Percentiles rank a stretch among this genome's conserved stretches.
phyloP scores from a whole-genome alignment of 2,113 vertebrate genomes.

The Perccottus glenii region DNA sequence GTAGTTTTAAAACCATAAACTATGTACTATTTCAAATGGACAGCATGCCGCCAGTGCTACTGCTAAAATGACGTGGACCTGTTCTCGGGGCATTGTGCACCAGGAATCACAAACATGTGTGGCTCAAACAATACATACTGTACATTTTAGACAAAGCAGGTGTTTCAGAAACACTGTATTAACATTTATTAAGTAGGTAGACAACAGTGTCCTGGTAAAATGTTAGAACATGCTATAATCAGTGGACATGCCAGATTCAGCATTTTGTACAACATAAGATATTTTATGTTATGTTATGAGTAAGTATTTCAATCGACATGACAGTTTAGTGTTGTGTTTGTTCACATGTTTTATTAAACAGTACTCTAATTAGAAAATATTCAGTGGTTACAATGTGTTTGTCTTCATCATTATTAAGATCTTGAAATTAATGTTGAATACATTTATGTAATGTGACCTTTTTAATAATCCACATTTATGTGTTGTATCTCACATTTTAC shows the following conservation, averaged over 20 bases:
- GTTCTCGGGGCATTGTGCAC: too few relatives aligned
- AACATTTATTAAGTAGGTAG: background rate
- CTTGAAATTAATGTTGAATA: background rate
- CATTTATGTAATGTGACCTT: background rate
- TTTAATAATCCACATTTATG: too few relatives aligned
- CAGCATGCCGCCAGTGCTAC: background rate
- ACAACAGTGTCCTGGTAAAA: too few relatives aligned
- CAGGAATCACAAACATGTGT: too few relatives aligned
- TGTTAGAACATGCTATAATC: too few relatives aligned
- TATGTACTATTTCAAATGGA: background rate
- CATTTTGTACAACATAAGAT: too few relatives aligned
- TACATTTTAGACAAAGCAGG: background rate
- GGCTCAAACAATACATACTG: background rate
- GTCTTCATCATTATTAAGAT: background rate
- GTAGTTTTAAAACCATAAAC: background rate
- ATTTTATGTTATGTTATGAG: too few relatives aligned
- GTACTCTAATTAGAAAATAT: background rate
- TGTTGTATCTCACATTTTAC: too few relatives aligned
- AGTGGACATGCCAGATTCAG: too few relatives aligned
- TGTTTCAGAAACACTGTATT: slow-evolving; percentile 4
- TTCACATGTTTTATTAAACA: background rate
- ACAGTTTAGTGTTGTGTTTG: background rate
- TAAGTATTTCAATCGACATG: background rate
- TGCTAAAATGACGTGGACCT: too few relatives aligned
- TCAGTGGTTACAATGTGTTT: background rate